phyloP scores from a whole-genome alignment of 1,140 invertebrate species.

The Eriosoma lanigerum region DNA sequence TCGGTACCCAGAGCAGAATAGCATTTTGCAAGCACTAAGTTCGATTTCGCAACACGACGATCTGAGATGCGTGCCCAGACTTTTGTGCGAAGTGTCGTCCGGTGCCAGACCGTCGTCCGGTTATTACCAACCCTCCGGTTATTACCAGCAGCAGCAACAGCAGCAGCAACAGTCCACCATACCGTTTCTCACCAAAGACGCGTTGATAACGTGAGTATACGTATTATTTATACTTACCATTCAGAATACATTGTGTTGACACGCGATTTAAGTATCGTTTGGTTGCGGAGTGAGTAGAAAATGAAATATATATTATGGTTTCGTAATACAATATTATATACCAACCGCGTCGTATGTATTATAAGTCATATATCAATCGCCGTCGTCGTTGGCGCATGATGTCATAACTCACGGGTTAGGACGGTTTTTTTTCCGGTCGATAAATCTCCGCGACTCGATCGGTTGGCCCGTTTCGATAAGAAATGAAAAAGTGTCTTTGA shows the following conservation, averaged over 20 bases:
- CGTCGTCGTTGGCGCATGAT: neutral
- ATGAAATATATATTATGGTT: neutral
- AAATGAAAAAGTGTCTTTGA: constrained; percentile 51
- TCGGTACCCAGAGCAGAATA: constrained; percentile 52
- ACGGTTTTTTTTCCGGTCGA: constrained; percentile 4
- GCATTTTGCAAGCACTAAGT: constrained; percentile 64
- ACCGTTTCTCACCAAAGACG: constrained; percentile 65
- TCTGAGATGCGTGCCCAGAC: constrained; percentile 72
- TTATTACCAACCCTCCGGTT: constrained; percentile 58
- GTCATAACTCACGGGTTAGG: too few relatives aligned
- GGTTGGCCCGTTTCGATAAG: constrained; percentile 43
- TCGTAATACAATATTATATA: neutral
- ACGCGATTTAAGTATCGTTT: too few relatives aligned
- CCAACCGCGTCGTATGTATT: neutral
- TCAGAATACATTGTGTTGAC: too few relatives aligned
- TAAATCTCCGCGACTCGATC: constrained; percentile 15
- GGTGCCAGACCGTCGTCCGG: constrained; percentile 59
- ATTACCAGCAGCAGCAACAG: constrained; percentile 40
- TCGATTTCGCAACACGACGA: constrained; percentile 76
- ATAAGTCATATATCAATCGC: constrained; percentile 11
- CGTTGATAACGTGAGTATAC: constrained; percentile 68
- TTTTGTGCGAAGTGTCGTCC: constrained; percentile 74
- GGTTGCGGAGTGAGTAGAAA: too few relatives aligned
- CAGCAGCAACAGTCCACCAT: constrained; percentile 57
- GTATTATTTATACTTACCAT: too few relatives aligned